A percentile compares a stretch with the other conserved stretches of the same genome.
These are phyloP conservation scores for Drosophila lacicola DNA, from an alignment of 2,888 invertebrate species.

Conservation along the genomic window DNA sequence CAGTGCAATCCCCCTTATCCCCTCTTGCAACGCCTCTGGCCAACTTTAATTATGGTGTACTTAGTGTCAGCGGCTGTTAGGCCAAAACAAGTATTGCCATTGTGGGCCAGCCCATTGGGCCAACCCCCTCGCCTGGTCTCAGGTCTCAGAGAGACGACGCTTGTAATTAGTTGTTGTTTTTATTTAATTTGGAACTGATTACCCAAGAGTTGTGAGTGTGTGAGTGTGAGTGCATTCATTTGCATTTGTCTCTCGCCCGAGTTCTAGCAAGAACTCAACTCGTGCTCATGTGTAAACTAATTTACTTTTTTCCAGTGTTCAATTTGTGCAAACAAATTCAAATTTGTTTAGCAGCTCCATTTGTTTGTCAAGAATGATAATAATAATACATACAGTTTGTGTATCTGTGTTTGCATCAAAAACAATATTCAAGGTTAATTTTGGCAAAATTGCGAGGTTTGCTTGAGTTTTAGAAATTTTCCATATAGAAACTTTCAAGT, in stretches of 20 bases:
- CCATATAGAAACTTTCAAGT: background rate
- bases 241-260: constrained; percentile 23
- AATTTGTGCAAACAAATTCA: constrained; percentile 56
- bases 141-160: constrained; percentile 40
- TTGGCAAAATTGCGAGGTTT: constrained; percentile 1
- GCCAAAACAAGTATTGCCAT: constrained; percentile 61
- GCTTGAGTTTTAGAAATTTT: background rate
- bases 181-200: constrained; percentile 60
- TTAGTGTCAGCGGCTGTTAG: constrained; percentile 78
- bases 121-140: constrained; percentile 9
- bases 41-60: constrained; percentile 76
- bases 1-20: background rate
- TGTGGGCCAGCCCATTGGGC: constrained; percentile 16
- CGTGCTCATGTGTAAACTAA: constrained; percentile 38
- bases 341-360: constrained; percentile 56
- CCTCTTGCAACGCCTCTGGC: too few species aligned
- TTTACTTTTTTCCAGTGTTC: constrained; percentile 47
- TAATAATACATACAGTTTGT: background rate
- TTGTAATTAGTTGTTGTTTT: constrained; percentile 71
- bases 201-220: constrained; percentile 21
- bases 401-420: constrained; percentile 10
- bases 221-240: constrained; percentile 33
- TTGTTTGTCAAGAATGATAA: constrained; percentile 27
- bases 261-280: background rate
- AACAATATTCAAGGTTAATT: constrained; percentile 23